Evolutionary conservation across 2,797 vertebrate genomes (phyloP).

Genomic region (Lacerta agilis): DNA sequence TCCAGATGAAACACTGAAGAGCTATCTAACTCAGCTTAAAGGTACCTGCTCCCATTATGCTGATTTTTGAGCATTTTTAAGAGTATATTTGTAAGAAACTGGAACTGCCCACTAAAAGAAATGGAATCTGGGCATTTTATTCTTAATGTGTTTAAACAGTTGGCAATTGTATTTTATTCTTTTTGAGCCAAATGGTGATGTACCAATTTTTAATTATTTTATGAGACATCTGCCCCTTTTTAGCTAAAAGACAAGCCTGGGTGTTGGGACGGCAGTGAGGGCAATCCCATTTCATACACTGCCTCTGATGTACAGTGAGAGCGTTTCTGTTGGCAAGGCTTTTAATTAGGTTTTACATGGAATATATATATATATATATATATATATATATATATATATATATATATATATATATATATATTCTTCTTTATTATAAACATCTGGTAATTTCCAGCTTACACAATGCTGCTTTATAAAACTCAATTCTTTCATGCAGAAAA

Average conservation of each 20-base stretch:
- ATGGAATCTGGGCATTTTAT: not conserved
- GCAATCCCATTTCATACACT: not conserved
- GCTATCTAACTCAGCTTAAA: not conserved
- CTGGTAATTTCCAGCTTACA: constrained; percentile 27
- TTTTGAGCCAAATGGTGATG: not conserved
- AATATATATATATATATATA: constrained; percentile 25
- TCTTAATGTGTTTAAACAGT: not conserved
- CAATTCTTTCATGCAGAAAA: constrained; percentile 31
- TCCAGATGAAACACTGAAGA: not conserved
- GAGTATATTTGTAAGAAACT: not conserved
- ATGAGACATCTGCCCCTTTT: not conserved
- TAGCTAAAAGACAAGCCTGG: not conserved
- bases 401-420: constrained; percentile 22
- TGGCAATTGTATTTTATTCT: not conserved
- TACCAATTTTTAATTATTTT: not conserved
- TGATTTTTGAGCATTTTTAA: not conserved
- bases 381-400: constrained; percentile 34
- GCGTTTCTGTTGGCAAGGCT: not conserved
- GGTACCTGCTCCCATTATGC: not conserved
- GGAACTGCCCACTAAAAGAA: not conserved
- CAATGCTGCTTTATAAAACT: constrained; percentile 28
- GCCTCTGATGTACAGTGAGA: not conserved
- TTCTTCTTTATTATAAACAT: constrained; percentile 39
- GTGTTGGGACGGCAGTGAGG: not conserved
- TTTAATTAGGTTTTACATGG: constrained; percentile 31